Evolutionary conservation across 2,888 invertebrate genomes (phyloP).

Genomic region (Creontiades dilutus): DNA sequence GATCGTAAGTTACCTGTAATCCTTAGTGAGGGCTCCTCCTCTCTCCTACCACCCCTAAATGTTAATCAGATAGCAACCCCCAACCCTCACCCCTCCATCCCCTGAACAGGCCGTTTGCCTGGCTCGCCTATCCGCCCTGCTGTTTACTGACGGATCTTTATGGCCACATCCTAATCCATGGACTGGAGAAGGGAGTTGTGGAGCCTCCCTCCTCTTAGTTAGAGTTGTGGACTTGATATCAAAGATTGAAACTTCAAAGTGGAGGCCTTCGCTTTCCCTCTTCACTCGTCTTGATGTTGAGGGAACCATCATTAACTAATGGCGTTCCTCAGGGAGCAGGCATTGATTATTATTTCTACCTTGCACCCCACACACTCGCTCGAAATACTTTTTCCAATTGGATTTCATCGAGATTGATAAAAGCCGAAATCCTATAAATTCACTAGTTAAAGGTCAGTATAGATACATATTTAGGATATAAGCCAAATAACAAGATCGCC

Average conservation of each 20-base stretch:
- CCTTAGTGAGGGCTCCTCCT: not conserved
- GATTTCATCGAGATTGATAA: no score
- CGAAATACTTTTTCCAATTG: not conserved
- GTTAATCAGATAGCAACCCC: constrained; percentile 60
- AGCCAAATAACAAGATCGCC: no score
- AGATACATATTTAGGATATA: no score
- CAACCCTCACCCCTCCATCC: not conserved
- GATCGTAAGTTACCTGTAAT: constrained; percentile 70
- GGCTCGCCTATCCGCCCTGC: constrained; percentile 14
- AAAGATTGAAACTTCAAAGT: constrained; percentile 59
- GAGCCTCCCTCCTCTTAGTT: not conserved
- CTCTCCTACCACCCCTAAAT: constrained; percentile 33
- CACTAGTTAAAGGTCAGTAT: no score
- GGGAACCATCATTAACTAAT: constrained; percentile 28
- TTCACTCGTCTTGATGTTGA: not conserved
- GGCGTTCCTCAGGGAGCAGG: not conserved
- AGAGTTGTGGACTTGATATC: constrained; percentile 43
- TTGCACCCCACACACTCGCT: not conserved
- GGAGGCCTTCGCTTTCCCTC: not conserved
- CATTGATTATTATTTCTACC: constrained; percentile 22
- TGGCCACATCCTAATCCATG: constrained; percentile 62
- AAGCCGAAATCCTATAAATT: no score
- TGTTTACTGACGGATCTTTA: constrained; percentile 62
- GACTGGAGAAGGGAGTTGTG: constrained; percentile 8
- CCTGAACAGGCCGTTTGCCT: not conserved